Evolutionary conservation across 1,140 invertebrate species (phyloP).

Genomic region (Phymorhynchus buccinoides): DNA sequence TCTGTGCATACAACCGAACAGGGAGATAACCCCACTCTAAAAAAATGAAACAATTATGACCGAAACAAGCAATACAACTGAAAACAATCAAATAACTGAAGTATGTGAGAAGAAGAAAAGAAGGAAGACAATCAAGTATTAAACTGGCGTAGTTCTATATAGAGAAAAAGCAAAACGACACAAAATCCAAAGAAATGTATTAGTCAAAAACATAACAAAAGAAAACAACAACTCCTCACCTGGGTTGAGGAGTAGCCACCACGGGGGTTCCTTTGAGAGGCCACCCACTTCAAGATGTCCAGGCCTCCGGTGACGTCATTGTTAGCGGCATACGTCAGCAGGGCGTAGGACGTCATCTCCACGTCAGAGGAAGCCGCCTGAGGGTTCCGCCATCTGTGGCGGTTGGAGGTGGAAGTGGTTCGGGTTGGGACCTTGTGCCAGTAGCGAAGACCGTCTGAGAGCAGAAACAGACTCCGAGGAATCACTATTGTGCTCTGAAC

Average conservation of each 20-base stretch:
- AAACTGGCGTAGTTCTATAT: too few relatives aligned
- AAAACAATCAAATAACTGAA: too few relatives aligned
- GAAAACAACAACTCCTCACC: constrained; percentile 58
- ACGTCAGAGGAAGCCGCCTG: constrained; percentile 80
- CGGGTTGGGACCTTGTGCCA: constrained; percentile 76
- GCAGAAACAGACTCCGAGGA: constrained; percentile 41
- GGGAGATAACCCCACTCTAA: too few relatives aligned
- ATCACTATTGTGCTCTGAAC: not conserved
- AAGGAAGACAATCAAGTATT: too few relatives aligned
- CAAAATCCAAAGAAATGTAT: too few relatives aligned
- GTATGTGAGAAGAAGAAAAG: too few relatives aligned
- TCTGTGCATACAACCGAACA: too few relatives aligned
- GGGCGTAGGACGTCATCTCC: constrained; percentile 88
- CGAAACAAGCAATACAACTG: too few relatives aligned
- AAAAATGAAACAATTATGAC: too few relatives aligned
- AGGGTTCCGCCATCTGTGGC: constrained; percentile 54
- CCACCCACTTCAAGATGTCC: constrained; percentile 88
- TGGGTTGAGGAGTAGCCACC: constrained; percentile 87
- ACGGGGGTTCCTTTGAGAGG: constrained; percentile 84
- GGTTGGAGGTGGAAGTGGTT: constrained; percentile 26
- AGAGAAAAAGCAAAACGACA: too few relatives aligned
- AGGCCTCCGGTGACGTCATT: constrained; percentile 75
- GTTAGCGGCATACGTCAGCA: constrained; percentile 77
- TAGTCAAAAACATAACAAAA: too few relatives aligned
- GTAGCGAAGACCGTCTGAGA: constrained; percentile 80